A percentile compares a stretch with the other conserved stretches of the same genome.
These are phyloP conservation scores for Cyclopterus lumpus DNA, from an alignment of 2,797 vertebrate species.

Conservation along the genomic window DNA sequence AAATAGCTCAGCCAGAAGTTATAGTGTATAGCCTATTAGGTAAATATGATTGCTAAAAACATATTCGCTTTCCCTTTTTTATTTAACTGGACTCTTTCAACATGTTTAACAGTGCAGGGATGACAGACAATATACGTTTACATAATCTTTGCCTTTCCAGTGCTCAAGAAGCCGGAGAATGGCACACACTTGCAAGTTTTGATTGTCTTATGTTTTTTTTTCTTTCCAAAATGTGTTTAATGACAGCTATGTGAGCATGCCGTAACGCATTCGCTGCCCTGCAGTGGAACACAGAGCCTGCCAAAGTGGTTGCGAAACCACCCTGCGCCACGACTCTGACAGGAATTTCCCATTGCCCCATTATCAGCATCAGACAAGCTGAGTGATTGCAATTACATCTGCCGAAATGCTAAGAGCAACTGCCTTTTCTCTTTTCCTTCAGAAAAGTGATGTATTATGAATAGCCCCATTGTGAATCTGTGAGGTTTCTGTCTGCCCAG, in stretches of 20 bases:
- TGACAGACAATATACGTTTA: conserved; percentile 61
- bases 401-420: conserved; percentile 86
- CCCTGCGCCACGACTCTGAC: conserved; percentile 79
- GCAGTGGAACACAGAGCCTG: conserved; percentile 79
- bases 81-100: conserved; percentile 55
- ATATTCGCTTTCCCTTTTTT: conserved; percentile 44
- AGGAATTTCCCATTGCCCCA: conserved; percentile 89
- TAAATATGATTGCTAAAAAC: conserved; percentile 32
- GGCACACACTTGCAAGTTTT: conserved; percentile 73
- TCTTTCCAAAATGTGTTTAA: conserved; percentile 78
- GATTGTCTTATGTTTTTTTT: conserved; percentile 74
- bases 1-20: conserved; percentile 43
- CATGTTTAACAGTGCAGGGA: conserved; percentile 49
- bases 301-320: conserved; percentile 86
- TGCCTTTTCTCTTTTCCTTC: conserved; percentile 70
- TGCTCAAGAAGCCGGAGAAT: conserved; percentile 58
- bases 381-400: conserved; percentile 90
- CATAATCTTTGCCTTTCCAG: conserved; percentile 61
- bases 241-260: conserved; percentile 85
- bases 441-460: conserved; percentile 79
- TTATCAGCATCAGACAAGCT: conserved; percentile 90
- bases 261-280: conserved; percentile 81
- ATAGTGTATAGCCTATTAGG: conserved; percentile 23
- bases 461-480: conserved; percentile 83
- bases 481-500: conserved; percentile 75